These are phyloP conservation scores for Ceratina australensis DNA, from an alignment of 1,140 invertebrate species.

Conservation along the genomic window DNA sequence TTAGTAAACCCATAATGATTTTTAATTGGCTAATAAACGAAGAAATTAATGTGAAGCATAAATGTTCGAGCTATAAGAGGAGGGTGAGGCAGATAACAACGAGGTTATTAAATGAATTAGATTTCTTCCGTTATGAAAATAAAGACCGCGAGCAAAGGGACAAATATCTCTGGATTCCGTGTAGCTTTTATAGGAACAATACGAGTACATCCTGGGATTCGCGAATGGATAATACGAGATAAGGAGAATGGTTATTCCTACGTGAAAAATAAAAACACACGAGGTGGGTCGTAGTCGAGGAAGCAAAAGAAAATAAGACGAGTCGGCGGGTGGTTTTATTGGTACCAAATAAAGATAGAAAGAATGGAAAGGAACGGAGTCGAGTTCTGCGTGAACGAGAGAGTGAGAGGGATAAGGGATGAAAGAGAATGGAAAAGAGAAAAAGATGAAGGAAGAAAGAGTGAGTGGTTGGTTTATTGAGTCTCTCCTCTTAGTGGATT, in stretches of 20 bases:
- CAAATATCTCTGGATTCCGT: background rate
- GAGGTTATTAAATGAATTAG: background rate
- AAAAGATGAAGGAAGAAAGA: slow-evolving; percentile 69
- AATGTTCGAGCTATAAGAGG: background rate
- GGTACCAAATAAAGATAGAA: slow-evolving; percentile 18
- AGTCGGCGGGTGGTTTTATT: slow-evolving; percentile 31
- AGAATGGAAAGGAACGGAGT: slow-evolving; percentile 35
- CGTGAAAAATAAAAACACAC: slow-evolving; percentile 4
- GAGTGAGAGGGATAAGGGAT: slow-evolving; percentile 43
- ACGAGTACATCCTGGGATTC: background rate
- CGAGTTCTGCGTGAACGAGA: slow-evolving; percentile 8
- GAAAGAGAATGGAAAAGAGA: slow-evolving; percentile 56
- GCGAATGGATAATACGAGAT: background rate
- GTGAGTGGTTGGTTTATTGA: slow-evolving; percentile 77
- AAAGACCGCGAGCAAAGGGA: background rate
- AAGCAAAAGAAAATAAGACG: slow-evolving; percentile 10
- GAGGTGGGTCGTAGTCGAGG: background rate
- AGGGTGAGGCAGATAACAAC: background rate
- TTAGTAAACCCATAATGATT: too few species aligned
- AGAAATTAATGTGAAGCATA: background rate
- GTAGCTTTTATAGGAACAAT: background rate
- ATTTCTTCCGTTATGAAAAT: background rate
- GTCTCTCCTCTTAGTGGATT: slow-evolving; percentile 72
- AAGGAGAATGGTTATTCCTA: slow-evolving; percentile 14
- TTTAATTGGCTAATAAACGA: too few species aligned